Conservation (phyloP, 2,888 invertebrate genomes). For the Meganola albula region DNA sequence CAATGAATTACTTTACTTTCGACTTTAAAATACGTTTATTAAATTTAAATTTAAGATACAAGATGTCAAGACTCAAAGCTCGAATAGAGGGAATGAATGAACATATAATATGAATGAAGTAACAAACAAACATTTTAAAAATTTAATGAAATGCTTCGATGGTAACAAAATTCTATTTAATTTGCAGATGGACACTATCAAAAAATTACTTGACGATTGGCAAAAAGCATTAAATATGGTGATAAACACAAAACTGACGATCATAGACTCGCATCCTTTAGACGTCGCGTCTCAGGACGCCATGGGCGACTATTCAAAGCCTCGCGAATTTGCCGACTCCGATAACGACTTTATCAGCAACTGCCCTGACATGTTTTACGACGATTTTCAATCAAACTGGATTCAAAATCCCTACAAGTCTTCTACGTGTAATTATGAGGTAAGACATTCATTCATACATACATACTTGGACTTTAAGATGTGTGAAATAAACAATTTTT, state of each 20-base stretch:
- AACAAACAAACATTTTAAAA: no score
- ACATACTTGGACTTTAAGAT: no score
- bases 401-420: constrained; percentile 39
- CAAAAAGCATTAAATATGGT: constrained; percentile 58
- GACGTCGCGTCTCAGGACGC: constrained; percentile 56
- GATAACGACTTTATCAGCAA: constrained; percentile 47
- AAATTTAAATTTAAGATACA: no score
- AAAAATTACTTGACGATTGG: constrained; percentile 60
- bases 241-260: constrained; percentile 47
- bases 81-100: no score
- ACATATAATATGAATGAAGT: no score
- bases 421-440: constrained; percentile 41
- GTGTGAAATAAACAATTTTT: no score
- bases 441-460: no score
- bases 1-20: not conserved
- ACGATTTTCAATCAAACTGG: constrained; percentile 50
- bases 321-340: constrained; percentile 45
- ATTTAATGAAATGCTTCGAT: no score
- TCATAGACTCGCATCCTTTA: constrained; percentile 40
- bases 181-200: constrained; percentile 59
- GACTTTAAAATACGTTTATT: no score
- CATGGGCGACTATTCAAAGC: constrained; percentile 58
- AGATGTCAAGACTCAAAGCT: no score
- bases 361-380: constrained; percentile 36
- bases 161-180: no score